A percentile compares a stretch with the other conserved stretches of the same genome.
Conservation (phyloP, 1,140 invertebrate species). For the Leptopilina boulardi region DNA sequence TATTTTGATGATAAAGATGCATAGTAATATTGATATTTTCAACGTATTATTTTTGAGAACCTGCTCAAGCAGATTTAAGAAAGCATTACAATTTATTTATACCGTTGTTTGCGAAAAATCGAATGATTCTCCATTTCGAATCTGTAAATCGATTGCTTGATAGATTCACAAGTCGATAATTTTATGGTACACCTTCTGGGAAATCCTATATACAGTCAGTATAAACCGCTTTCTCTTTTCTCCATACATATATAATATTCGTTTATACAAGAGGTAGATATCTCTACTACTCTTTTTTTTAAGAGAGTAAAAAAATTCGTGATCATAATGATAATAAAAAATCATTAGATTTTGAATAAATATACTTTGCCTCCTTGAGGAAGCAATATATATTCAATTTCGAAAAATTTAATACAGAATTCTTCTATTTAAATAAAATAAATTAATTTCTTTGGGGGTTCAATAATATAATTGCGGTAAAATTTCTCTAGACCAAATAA, state of each 20-base stretch:
- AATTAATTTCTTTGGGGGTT: too few relatives aligned
- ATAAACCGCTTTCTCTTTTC: conserved; percentile 65
- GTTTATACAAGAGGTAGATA: conserved; percentile 58
- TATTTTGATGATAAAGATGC: too few relatives aligned
- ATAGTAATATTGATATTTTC: too few relatives aligned
- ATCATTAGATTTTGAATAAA: too few relatives aligned
- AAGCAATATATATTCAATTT: too few relatives aligned
- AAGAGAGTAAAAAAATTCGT: conserved; percentile 14
- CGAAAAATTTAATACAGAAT: too few relatives aligned
- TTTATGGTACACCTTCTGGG: conserved; percentile 62
- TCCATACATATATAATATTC: conserved; percentile 59
- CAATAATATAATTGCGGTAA: too few relatives aligned
- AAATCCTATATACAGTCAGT: conserved; percentile 61
- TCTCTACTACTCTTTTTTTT: conserved; percentile 48
- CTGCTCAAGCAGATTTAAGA: neutral
- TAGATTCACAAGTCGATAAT: conserved; percentile 62
- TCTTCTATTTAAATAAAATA: too few relatives aligned
- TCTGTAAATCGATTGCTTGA: conserved; percentile 35
- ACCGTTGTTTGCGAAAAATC: conserved; percentile 43
- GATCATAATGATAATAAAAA: conserved; percentile 27
- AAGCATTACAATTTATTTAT: conserved; percentile 40
- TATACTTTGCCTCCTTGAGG: too few relatives aligned
- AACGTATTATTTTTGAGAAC: neutral
- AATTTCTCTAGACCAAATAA: too few relatives aligned
- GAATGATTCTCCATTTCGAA: conserved; percentile 33